Percentiles rank a stretch among this genome's conserved stretches.
These are phyloP conservation scores for Triops longicaudatus DNA, from an alignment of 1,140 invertebrate species.

Conservation along the genomic window DNA sequence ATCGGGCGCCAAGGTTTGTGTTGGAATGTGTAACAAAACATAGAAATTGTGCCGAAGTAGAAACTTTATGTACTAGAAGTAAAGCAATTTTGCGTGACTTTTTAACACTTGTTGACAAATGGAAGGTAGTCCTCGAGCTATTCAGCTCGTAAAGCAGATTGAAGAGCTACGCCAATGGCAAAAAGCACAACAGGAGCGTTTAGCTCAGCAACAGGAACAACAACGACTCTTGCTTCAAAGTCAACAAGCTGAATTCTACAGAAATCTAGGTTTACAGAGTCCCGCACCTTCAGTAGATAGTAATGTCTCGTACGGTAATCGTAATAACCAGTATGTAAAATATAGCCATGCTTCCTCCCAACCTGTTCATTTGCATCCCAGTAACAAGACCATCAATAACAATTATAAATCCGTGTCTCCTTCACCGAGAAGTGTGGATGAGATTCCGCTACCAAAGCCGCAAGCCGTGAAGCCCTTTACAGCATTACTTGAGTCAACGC, in stretches of 20 bases:
- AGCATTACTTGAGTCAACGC: constrained; percentile 16
- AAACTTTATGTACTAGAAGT: neutral
- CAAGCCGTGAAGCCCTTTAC: constrained; percentile 6
- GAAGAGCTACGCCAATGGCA: constrained; percentile 23
- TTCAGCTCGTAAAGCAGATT: constrained; percentile 10
- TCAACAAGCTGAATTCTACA: constrained; percentile 19
- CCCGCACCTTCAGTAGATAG: neutral
- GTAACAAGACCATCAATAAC: neutral
- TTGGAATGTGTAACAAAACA: too few species aligned
- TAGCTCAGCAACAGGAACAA: constrained; percentile 25
- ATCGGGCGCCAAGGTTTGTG: too few species aligned
- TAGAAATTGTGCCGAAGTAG: too few species aligned
- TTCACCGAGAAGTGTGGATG: constrained; percentile 18
- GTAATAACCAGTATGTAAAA: too few species aligned
- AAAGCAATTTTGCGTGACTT: neutral
- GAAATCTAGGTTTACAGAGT: constrained; percentile 4
- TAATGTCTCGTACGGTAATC: too few species aligned
- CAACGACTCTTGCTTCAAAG: constrained; percentile 17
- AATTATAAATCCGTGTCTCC: neutral
- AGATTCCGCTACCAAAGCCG: constrained; percentile 22
- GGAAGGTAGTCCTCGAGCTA: neutral
- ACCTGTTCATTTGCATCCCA: neutral
- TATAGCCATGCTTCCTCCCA: neutral
- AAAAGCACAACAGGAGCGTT: constrained; percentile 21
- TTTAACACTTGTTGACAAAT: neutral